Evolutionary conservation across 2,797 vertebrate genomes (phyloP), one percentile per base, ranked within the genome.

Genomic region (Onychomys torridus): DNA sequence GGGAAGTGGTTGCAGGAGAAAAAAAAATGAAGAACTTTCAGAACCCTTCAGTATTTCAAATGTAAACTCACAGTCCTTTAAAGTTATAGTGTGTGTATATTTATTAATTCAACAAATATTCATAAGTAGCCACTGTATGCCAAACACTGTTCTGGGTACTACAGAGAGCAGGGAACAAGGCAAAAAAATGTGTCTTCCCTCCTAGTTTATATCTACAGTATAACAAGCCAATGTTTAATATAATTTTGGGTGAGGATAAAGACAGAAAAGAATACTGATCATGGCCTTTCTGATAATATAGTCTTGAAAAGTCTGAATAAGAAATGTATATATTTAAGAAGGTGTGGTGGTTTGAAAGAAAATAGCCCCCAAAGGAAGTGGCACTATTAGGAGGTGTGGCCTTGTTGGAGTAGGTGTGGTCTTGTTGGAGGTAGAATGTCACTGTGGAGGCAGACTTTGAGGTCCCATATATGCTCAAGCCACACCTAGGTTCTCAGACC

Each of bases 21-120:
- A 43, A 95, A 97, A 82, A 78, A n/a, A n/a, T 8, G 7, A 83
- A 93, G 87, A 10, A 6, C 83, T 96, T 91, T n/a, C 69, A 17
- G 52, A n/a, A 27, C 46, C 14, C 23, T 91, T 43, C 34, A 7
- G 78, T 77, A 34, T 95, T 91, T 82, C 63, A 85, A 43, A 69
- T 27, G 57, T 93, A 79, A 84, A 40, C n/a, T 40, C 78, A 78
- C 19, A 3, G 25, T 32, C 7, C 73, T 95, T 29, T 81, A 71
- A 95, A 55, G 13, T 94, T 82, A 75, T 52, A 75, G 46, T 52
- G 10, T 46, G 79, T 73, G 16, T 32, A 83, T 16, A 46, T 46
- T 91, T 52, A 75, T 90, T 86, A 78, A 91, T 63, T 92, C 61
- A 81, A 11, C 25, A 79, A 82, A 92, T 83, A 87, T 79, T 82